A percentile compares a stretch with the other conserved stretches of the same genome.
phyloP scores from a whole-genome alignment of 2,797 vertebrate species.

The Lepus oiostolus region DNA sequence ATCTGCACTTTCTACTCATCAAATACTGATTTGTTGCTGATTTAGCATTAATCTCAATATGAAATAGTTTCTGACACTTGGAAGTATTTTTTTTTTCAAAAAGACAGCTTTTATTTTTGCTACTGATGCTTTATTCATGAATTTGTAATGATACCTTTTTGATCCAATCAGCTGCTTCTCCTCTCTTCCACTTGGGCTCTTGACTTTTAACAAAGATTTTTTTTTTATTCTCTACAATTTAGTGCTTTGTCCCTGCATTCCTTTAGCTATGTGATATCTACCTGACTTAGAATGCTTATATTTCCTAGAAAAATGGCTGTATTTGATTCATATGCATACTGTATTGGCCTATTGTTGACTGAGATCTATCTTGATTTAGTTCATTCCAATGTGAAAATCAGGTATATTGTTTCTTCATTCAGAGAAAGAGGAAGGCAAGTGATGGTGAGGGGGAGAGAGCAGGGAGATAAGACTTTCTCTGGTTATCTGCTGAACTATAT shows the following conservation, averaged over 20 bases:
- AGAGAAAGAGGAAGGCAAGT: too few relatives aligned
- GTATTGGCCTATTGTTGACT: neutral
- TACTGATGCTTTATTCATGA: constrained; percentile 33
- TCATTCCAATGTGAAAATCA: neutral
- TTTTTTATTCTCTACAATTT: neutral
- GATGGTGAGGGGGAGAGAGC: too few relatives aligned
- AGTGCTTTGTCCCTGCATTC: neutral
- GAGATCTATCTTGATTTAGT: neutral
- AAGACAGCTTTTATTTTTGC: constrained; percentile 21
- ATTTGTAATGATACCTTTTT: neutral
- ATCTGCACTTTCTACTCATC: neutral
- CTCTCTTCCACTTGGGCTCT: neutral
- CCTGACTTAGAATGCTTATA: neutral
- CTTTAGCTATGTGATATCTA: neutral
- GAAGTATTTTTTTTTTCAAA: neutral
- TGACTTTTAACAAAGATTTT: neutral
- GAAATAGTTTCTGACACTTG: constrained; percentile 41
- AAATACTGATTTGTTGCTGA: constrained; percentile 13
- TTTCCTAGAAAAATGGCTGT: neutral
- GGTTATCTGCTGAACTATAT: neutral
- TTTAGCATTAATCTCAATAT: constrained; percentile 51
- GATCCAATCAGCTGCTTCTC: constrained; percentile 15
- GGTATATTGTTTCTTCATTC: too few relatives aligned
- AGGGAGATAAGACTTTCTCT: neutral
- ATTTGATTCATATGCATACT: neutral